Base-by-base conservation (phyloP, 2,888 invertebrate genomes). In the Himalopsyche tibetana region DNA sequence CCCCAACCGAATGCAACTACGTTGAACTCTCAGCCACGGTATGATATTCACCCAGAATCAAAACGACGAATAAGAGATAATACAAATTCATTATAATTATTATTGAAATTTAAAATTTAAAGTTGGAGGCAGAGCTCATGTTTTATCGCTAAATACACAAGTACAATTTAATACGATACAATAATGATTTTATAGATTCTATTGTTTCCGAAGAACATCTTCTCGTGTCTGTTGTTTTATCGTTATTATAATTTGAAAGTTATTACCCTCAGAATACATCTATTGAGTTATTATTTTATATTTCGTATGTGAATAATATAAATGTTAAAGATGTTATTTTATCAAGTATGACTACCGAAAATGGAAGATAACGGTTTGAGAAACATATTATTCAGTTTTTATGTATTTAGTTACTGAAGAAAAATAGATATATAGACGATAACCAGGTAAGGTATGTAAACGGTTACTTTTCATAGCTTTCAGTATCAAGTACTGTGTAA, bases 161-260 rank as follows among this genome's bases (percentile, higher is more conserved):
- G 0, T 19, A 63, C 19, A 19, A 19, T 63, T 63, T 63, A 63
- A 63, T 63, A n/a, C 19, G 56, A 19, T 63, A 63, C 63, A 63
- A 63, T 63, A 28, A 63, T 63, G 63, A 63, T 63, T 63, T 63
- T 63, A 63, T 63, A 63, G 63, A 63, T 63, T 63, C 63, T 11
- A 63, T 63, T 63, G 63, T 63, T 63, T 63, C 8, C 63, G 15
- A 63, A 63, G 63, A 63, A 63, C 63, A 63, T 63, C 63, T 63
- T 28, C 28, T 63, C 28, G 19, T 63, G 63, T 19, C 63, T 63
- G 63, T 63, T 63, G 63, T 63, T 63, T 63, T 63, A 63, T 63
- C 19, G 63, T 63, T 63, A 63, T 28, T 19, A 63, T 63, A 63
- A 63, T 63, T 63, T 63, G 63, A 63, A 63, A 63, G 63, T 63